Conservation (phyloP, 2,797 vertebrate species). For the Acanthopagrus latus region DNA sequence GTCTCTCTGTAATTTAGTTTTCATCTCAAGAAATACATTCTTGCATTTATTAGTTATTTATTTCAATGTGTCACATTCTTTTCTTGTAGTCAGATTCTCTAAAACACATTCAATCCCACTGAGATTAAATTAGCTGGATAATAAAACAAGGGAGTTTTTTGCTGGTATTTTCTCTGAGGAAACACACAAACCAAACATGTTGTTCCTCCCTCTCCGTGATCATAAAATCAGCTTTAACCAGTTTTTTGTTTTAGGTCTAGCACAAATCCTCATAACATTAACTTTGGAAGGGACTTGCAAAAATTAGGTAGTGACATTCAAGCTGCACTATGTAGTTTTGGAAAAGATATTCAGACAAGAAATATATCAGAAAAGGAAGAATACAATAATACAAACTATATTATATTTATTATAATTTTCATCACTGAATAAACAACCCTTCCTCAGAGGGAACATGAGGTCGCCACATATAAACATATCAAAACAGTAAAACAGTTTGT, state of each 20-base stretch:
- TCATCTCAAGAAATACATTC: neutral
- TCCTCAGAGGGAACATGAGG: too few species aligned
- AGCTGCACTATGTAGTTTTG: too few species aligned
- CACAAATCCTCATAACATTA: conserved; percentile 9
- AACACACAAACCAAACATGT: neutral
- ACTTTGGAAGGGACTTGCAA: neutral
- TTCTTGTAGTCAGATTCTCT: neutral
- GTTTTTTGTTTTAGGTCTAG: neutral
- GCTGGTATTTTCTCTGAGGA: neutral
- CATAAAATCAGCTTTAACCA: too few species aligned
- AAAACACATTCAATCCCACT: neutral
- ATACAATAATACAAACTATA: too few species aligned
- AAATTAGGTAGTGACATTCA: too few species aligned
- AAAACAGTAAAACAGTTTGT: neutral
- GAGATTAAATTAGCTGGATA: neutral
- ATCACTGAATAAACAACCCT: too few species aligned
- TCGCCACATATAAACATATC: too few species aligned
- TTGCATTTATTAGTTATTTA: too few species aligned
- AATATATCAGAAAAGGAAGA: too few species aligned
- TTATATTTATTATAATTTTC: too few species aligned
- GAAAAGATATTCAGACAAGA: too few species aligned
- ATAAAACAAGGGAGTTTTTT: neutral
- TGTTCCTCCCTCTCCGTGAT: neutral
- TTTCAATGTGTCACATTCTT: neutral
- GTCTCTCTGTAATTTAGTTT: conserved; percentile 1